Evolutionary conservation across 1,140 invertebrate genomes (phyloP).

Genomic region (Trigoniulus corallinus): DNA sequence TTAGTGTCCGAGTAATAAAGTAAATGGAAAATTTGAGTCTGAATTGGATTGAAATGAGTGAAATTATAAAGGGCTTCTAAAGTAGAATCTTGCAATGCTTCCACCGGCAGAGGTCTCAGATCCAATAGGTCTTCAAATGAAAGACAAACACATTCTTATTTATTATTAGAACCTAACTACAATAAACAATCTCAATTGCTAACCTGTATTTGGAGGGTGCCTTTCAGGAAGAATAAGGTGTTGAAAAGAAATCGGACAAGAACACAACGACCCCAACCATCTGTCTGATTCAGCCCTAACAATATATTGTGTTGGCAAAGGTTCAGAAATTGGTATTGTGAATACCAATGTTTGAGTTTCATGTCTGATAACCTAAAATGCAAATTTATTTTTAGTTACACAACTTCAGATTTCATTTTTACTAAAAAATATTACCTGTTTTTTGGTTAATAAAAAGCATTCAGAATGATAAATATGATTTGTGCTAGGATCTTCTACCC

Average conservation of each 20-base stretch:
- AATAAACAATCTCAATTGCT: too few relatives aligned
- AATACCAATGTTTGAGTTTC: conserved; percentile 76
- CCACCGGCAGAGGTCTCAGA: conserved; percentile 74
- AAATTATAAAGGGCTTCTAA: conserved; percentile 79
- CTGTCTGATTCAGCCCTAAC: conserved; percentile 70
- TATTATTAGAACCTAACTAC: not conserved
- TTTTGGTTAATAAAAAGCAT: conserved; percentile 71
- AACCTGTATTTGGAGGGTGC: conserved; percentile 81
- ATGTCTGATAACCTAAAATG: conserved; percentile 41
- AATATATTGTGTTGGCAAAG: conserved; percentile 80
- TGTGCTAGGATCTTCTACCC: conserved; percentile 88
- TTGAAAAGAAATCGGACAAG: conserved; percentile 62
- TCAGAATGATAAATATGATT: conserved; percentile 95
- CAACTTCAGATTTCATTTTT: not conserved
- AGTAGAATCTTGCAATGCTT: conserved; percentile 52
- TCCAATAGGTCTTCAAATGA: conserved; percentile 58
- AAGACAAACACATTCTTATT: not conserved
- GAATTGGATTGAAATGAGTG: conserved; percentile 95
- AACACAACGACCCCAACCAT: conserved; percentile 69
- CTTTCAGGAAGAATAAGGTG: conserved; percentile 80
- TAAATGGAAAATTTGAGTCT: conserved; percentile 96
- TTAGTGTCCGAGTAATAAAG: conserved; percentile 91
- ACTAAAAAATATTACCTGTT: conserved; percentile 42
- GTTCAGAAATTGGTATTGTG: conserved; percentile 87
- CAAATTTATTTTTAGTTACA: not conserved